Percentiles rank a stretch among this genome's conserved stretches.
Conservation (phyloP, 2,797 vertebrate genomes). For the Natrix natrix region DNA sequence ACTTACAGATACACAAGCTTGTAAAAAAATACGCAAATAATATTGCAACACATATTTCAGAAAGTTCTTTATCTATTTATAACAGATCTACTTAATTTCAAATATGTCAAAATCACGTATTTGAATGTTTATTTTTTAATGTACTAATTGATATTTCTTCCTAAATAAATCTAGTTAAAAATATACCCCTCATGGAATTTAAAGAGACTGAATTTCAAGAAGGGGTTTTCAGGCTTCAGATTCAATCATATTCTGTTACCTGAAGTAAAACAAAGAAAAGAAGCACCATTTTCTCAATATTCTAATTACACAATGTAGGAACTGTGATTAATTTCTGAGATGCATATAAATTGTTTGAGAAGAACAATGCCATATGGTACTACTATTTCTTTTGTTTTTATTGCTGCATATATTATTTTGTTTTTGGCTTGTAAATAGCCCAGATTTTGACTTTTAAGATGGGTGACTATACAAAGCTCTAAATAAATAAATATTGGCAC, state of each 20-base stretch:
- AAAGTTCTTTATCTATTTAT: not conserved
- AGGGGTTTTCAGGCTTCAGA: not conserved
- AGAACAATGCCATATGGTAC: not conserved
- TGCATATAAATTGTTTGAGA: not conserved
- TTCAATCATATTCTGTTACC: not conserved
- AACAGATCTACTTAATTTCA: not conserved
- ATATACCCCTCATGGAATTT: not conserved
- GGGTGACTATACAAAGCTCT: not conserved
- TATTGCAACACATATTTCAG: constrained; percentile 7
- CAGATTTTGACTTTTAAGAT: not conserved
- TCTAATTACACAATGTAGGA: constrained; percentile 13
- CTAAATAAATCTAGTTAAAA: not conserved
- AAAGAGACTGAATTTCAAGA: not conserved
- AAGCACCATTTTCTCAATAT: constrained; percentile 40
- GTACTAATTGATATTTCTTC: not conserved
- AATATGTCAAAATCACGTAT: not conserved
- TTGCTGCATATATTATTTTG: not conserved
- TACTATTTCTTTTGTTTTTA: not conserved
- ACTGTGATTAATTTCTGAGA: not conserved
- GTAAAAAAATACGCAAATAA: not conserved
- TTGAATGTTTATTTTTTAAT: not conserved
- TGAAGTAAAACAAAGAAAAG: not conserved
- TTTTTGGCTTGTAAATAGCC: not conserved
- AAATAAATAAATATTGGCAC: not conserved
- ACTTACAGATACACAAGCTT: not conserved